Base-by-base conservation (phyloP, 2,888 invertebrate species). In the Microplitis manilae region DNA sequence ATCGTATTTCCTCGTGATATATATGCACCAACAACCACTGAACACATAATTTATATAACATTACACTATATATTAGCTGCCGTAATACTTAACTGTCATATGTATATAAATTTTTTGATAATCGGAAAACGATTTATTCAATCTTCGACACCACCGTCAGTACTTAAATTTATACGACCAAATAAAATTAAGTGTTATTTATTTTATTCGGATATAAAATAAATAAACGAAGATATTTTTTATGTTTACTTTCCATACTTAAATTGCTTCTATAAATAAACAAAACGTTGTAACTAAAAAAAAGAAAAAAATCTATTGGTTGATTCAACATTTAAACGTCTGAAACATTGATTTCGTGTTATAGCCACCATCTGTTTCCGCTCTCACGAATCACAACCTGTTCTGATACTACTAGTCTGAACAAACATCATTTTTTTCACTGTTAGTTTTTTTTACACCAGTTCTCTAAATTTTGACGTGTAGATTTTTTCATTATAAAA, bases 281-380 rank as follows among this genome's bases (percentile, higher is more conserved):
- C 6, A 9, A 65, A 65, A 30, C 6, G 65, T 65, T 20, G 38
- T 30, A 65, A 30, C 65, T 17, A 13, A 65, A 6, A 65, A 15
- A 1, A 0, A 20, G n/a, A 65, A 9, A 13, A 6, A 9, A 9
- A 7, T 5, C 2, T 39, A n/a, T 71, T 2, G n/a, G 15, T 71
- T 62, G 61, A 30, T 61, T 62, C 8, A 8, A 15, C 62, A 62
- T 20, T 20, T 30, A 60, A 13, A 8, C 15, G 15, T 71, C 38
- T 61, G 39, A 39, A 61, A 39, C 40, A 61, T 71, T 17, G 61
- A 61, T 71, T 71, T 40, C 39, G n/a, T 13, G 13, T 71, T 13
- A 71, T 61, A 71, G 6, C 65, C 20, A 59, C 69, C 71, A 71
- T 71, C 71, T 71, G 71, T 71, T 71, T 39, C 61, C 38, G 60